These are phyloP conservation scores for Bombyx huttoni DNA, from an alignment of 2,888 invertebrate species.

Conservation along the genomic window DNA sequence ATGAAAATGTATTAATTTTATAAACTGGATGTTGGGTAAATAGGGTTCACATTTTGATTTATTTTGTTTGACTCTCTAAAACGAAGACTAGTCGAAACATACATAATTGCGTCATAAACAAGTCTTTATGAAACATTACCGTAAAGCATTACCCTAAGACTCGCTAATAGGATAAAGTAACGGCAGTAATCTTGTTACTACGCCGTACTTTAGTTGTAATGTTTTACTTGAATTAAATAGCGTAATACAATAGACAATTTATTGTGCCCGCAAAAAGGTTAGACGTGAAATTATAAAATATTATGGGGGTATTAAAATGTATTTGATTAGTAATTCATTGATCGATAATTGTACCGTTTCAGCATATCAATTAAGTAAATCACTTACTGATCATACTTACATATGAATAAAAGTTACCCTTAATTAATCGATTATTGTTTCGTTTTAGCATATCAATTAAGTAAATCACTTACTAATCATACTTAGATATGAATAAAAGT, in stretches of 20 bases:
- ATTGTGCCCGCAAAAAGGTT: not conserved
- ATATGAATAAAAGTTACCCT: not conserved
- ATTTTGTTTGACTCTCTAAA: too few relatives aligned
- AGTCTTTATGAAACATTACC: too few relatives aligned
- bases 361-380: not conserved
- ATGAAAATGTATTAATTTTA: too few relatives aligned
- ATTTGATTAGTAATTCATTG: not conserved
- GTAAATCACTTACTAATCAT: not conserved
- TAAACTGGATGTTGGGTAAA: too few relatives aligned
- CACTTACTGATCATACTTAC: not conserved
- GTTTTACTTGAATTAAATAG: not conserved
- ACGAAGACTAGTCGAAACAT: too few relatives aligned
- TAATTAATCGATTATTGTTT: not conserved
- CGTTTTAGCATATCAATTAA: not conserved
- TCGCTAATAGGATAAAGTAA: not conserved
- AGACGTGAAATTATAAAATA: not conserved
- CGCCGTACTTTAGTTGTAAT: not conserved
- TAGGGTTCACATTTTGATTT: too few relatives aligned
- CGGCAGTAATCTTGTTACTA: not conserved
- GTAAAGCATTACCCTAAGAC: too few relatives aligned
- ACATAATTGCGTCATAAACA: too few relatives aligned
- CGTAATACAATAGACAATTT: not conserved
- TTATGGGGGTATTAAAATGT: not conserved
- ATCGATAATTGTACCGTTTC: not conserved
- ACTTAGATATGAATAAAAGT: not conserved